Evolutionary conservation across 2,113 vertebrate genomes (phyloP).

Genomic region (Gobius niger): DNA sequence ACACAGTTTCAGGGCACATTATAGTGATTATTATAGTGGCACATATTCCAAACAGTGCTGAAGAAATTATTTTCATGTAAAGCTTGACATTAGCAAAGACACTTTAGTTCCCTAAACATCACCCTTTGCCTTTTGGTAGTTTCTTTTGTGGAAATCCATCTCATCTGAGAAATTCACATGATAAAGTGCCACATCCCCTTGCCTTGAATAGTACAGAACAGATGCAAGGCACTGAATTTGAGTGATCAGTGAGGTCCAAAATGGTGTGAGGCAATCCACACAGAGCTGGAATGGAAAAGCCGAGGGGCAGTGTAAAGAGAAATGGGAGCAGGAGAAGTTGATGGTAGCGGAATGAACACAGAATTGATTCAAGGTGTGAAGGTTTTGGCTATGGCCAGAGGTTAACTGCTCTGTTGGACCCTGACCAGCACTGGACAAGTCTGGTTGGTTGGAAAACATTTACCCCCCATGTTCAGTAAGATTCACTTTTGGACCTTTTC

Average conservation of each 20-base stretch:
- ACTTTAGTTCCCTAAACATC: no score
- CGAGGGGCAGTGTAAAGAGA: slow-evolving; percentile 1
- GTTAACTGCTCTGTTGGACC: slow-evolving; percentile 45
- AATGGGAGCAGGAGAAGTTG: slow-evolving; percentile 10
- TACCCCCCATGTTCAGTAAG: neutral
- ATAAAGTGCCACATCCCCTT: no score
- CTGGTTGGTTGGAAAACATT: slow-evolving; percentile 11
- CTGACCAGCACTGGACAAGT: neutral
- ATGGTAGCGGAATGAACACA: slow-evolving; percentile 27
- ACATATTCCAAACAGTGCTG: no score
- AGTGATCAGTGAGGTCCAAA: slow-evolving; percentile 18
- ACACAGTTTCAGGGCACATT: no score
- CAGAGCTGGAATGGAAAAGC: slow-evolving; percentile 5
- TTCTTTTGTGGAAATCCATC: neutral
- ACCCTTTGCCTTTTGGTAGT: no score
- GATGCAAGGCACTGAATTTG: neutral
- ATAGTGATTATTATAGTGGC: no score
- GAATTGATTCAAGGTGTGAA: slow-evolving; percentile 41
- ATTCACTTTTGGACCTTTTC: neutral
- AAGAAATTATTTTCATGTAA: no score
- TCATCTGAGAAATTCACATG: slow-evolving; percentile 17
- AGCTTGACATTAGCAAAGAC: no score
- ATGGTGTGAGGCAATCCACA: neutral
- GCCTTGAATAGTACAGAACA: no score
- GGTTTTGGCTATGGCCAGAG: slow-evolving; percentile 26